A percentile compares a stretch with the other conserved stretches of the same genome.
phyloP scores from a whole-genome alignment of 2,113 vertebrate genomes.

The Hippocampus mohnikei region DNA sequence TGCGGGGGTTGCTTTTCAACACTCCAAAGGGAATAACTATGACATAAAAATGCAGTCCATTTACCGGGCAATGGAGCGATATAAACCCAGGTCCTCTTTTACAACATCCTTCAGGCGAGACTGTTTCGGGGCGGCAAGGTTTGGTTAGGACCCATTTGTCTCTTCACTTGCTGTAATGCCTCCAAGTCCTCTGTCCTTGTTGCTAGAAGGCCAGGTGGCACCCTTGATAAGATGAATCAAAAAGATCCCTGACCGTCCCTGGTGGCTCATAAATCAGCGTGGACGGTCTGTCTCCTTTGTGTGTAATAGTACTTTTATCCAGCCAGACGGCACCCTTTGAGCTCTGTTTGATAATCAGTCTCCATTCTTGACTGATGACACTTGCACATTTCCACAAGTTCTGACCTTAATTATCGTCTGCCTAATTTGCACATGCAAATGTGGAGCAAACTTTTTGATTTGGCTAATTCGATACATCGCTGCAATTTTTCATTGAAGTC shows the following conservation, averaged over 20 bases:
- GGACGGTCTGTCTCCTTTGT: constrained; percentile 46
- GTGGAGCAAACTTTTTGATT: neutral
- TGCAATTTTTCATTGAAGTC: too few relatives aligned
- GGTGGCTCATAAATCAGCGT: constrained; percentile 47
- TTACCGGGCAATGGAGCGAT: constrained; percentile 29
- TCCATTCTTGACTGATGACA: constrained; percentile 45
- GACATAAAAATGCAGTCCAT: constrained; percentile 34
- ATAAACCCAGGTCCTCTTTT: constrained; percentile 27
- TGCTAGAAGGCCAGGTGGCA: constrained; percentile 55
- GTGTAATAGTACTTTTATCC: constrained; percentile 49
- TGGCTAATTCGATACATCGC: neutral
- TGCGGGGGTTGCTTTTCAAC: neutral
- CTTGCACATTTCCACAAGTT: constrained; percentile 12
- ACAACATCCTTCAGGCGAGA: constrained; percentile 33
- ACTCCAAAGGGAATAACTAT: constrained; percentile 7
- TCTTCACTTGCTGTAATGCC: constrained; percentile 40
- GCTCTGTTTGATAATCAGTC: constrained; percentile 42
- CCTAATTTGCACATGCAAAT: neutral
- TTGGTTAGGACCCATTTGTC: constrained; percentile 54
- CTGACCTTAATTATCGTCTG: constrained; percentile 1
- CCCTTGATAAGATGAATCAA: constrained; percentile 60
- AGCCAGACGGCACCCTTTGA: constrained; percentile 12
- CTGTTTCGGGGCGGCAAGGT: constrained; percentile 35
- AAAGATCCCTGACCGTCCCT: constrained; percentile 43
- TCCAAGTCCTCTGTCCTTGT: constrained; percentile 48